Base-by-base conservation (phyloP, 2,797 vertebrate genomes). In the Orientallactaga sibirica region DNA sequence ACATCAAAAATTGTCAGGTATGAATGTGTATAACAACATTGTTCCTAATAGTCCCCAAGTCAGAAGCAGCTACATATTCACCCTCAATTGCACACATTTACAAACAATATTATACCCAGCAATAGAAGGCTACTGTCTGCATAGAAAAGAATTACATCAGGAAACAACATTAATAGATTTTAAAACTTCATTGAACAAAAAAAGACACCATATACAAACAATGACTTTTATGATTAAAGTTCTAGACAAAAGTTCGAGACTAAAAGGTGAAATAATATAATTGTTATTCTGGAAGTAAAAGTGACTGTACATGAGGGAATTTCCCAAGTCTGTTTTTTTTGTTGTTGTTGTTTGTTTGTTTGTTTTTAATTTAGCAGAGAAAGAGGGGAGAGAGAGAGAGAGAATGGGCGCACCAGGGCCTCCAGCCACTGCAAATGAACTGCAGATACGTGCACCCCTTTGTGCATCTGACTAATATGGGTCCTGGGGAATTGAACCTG, bases 21-120 rank as follows among this genome's bases (percentile, higher is more conserved):
- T 68, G 37, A 48, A 41, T 94, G 19, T 78, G 85, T 24, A 5
- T 41, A 92, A 73, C 16, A 84, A 33, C 20, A 79, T 90, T 87
- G 33, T 79, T 92, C 20, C 62, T 70, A 66, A 41, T 33, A 80
- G 14, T 5, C 19, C 20, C 2, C 10, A 52, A 81, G 73, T 18
- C 15, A 68, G 22, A 88, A 90, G 81, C 8, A 81, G 11, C 41
- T 8, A 43, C 62, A 55, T 1, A 62, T 1, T 25, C 14, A 43
- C 48, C 16, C 37, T 18, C 22, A 84, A 22, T 2, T 19, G 58
- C 11, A 29, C n/a, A 1, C 61, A 43, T 71, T 37, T 67, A 33
- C 9, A 27, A 67, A 10, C 0, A 12, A 14, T 48, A 33, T 11
- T 6, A 5, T 2, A 33, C 27, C 48, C 48, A 81, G 27, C 25